These are phyloP conservation scores for Lichenostomus cassidix DNA, from an alignment of 2,113 vertebrate species.

Conservation along the genomic window DNA sequence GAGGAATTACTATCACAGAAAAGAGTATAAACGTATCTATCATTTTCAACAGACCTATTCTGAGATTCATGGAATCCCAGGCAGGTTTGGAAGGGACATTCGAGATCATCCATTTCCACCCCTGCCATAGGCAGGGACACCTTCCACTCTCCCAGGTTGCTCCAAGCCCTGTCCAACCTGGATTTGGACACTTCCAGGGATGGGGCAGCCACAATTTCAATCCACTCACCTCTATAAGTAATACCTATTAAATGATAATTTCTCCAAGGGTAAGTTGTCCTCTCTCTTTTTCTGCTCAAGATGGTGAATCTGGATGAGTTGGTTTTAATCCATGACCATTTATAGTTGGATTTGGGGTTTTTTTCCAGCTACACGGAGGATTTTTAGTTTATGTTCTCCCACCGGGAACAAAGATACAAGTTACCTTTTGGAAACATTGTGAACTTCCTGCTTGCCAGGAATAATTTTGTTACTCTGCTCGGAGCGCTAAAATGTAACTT, in stretches of 20 bases:
- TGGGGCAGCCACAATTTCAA: not conserved
- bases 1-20: not conserved
- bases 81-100: not conserved
- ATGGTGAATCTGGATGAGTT: not conserved
- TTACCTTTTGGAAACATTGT: not conserved
- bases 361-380: accelerated
- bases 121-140: not conserved
- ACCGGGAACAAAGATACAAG: accelerated
- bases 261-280: not conserved
- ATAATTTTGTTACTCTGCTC: not conserved
- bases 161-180: accelerated
- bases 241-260: not conserved
- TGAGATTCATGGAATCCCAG: not conserved
- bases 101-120: not conserved
- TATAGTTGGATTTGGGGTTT: not conserved
- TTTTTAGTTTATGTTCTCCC: accelerated
- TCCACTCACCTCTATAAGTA: not conserved
- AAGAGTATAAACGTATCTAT: accelerated
- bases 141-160: not conserved
- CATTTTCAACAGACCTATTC: not conserved
- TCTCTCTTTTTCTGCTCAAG: not conserved
- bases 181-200: not conserved
- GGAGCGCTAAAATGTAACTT: not conserved
- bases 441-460: not conserved
- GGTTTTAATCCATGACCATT: accelerated